phyloP scores from a whole-genome alignment of 2,113 vertebrate species.

The Thunnus thynnus region DNA sequence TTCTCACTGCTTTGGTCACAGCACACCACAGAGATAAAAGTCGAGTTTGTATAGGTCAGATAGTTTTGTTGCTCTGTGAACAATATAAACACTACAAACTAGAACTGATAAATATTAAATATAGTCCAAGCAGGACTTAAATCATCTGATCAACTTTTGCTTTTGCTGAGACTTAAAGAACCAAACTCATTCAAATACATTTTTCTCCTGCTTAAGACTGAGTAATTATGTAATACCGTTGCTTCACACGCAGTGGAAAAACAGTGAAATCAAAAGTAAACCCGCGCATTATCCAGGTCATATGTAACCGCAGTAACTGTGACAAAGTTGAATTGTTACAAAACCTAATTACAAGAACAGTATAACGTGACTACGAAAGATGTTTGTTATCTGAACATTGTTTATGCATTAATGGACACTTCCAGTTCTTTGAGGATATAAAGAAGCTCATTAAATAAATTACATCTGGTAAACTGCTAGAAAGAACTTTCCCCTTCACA shows the following conservation, averaged over 20 bases:
- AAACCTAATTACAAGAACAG: no score
- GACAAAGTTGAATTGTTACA: no score
- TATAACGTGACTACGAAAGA: no score
- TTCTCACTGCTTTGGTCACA: neutral
- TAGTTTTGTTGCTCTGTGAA: neutral
- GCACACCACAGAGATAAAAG: neutral
- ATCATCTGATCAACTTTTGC: neutral
- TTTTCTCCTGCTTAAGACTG: neutral
- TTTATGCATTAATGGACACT: neutral
- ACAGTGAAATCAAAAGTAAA: neutral
- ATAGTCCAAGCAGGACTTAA: neutral
- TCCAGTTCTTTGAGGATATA: neutral
- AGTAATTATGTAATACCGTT: constrained; percentile 6
- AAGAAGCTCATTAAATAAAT: neutral
- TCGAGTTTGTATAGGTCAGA: neutral
- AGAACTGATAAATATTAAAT: neutral
- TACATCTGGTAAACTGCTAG: neutral
- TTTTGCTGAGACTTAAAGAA: neutral
- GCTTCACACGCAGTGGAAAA: neutral
- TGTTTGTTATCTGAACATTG: no score
- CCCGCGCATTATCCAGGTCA: neutral
- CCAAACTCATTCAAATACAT: neutral
- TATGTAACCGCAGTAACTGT: neutral
- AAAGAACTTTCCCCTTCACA: neutral
- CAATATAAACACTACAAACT: neutral